These are phyloP conservation scores for Pluvialis apricaria DNA, from an alignment of 2,113 vertebrate genomes.

Conservation along the genomic window DNA sequence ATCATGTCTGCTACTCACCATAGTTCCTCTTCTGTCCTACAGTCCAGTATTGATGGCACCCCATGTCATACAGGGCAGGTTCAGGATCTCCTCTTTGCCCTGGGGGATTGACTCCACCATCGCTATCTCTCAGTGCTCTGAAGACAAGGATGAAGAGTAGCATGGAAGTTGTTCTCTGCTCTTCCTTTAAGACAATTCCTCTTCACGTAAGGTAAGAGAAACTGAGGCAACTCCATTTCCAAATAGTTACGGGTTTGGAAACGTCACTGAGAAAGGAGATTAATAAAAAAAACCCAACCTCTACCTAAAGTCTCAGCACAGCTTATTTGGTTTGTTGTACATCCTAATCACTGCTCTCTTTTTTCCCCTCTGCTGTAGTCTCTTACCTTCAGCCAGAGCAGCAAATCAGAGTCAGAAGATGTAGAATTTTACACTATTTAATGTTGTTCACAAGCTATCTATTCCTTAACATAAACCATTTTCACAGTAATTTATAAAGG, in stretches of 20 bases:
- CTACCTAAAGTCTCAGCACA: neutral
- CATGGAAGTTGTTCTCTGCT: neutral
- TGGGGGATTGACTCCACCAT: neutral
- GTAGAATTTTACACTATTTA: neutral
- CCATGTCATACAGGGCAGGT: neutral
- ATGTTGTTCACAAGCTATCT: neutral
- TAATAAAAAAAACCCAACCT: neutral
- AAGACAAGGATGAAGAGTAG: neutral
- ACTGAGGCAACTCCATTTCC: neutral
- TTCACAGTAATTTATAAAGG: neutral
- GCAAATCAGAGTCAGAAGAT: neutral
- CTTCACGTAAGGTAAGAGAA: neutral
- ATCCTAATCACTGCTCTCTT: neutral
- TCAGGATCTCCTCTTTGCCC: neutral
- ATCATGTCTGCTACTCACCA: neutral
- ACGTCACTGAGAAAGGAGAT: neutral
- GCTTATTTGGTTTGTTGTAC: neutral
- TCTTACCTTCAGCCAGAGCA: neutral
- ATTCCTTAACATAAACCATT: neutral
- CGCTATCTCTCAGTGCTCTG: neutral
- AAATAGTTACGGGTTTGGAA: neutral
- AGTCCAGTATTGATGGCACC: neutral
- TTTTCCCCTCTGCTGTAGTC: neutral
- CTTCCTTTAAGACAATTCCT: neutral
- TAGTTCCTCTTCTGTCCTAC: neutral